Percentiles rank a stretch among this genome's conserved stretches.
These are phyloP conservation scores for Chaetodon trifasciatus DNA, from an alignment of 2,797 vertebrate genomes.

Conservation along the genomic window DNA sequence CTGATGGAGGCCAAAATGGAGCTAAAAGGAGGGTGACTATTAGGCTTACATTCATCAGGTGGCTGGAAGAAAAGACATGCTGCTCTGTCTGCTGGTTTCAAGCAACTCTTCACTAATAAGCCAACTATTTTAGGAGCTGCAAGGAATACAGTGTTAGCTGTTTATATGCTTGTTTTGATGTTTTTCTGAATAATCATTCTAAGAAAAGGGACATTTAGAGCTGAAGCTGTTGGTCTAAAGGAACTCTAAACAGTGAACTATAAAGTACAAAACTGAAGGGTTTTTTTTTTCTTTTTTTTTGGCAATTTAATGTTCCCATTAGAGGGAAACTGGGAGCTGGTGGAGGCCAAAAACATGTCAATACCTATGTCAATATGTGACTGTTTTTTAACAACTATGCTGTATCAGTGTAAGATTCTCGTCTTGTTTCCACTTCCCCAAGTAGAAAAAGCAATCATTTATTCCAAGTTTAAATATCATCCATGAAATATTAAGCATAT, in stretches of 20 bases:
- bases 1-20: background rate
- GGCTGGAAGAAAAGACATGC: background rate
- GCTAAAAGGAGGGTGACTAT: background rate
- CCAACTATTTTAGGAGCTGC: background rate
- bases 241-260: no score
- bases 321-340: background rate
- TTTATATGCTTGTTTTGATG: no score
- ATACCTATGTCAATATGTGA: no score
- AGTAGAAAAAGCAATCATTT: background rate
- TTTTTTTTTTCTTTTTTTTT: no score
- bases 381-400: background rate
- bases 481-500: background rate
- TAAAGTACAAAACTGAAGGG: no score
- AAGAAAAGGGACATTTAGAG: no score
- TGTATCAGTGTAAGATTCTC: background rate
- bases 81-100: background rate
- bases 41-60: background rate
- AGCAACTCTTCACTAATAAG: background rate
- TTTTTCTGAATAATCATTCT: no score
- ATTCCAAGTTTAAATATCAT: background rate
- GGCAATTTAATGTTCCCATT: no score
- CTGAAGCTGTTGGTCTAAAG: no score
- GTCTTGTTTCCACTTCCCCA: background rate
- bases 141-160: background rate
- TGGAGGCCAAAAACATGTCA: no score